Evolutionary conservation across 2,113 vertebrate genomes (phyloP), one percentile per base, ranked within the genome.

Genomic region (Sardina pilchardus): DNA sequence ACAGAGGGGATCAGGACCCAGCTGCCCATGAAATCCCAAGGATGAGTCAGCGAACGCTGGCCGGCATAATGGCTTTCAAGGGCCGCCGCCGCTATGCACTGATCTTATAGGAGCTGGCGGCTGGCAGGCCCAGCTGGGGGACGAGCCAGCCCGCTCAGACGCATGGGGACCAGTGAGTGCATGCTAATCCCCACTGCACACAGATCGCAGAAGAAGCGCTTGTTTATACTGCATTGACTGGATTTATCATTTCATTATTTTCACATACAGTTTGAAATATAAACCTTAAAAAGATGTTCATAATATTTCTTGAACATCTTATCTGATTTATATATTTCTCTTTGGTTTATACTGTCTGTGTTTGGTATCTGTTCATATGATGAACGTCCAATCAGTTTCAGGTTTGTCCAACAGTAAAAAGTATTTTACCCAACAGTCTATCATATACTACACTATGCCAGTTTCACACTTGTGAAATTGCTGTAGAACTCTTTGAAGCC

Each of bases 1-100:
- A 83, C 43, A 88, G 86, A 78, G 86, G 85, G 87, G 87, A 86
- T 90, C 89, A 90, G 87, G 83, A 86, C 86, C 84, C 89, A 90
- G 87, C 87, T 88, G 88, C 83, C 89, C 89, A 88, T 90, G 89
- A 90, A 90, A 90, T 90, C 87, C 88, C 71, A 87, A 84, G 67
- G 89, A 90, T 90, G 89, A 90, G 80, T 90, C 89, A 90, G 89
- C 87, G 85, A 90, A 88, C 71, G 12, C 86, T 86, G 83, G 84
- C 30, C 44, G 82, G 87, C 53, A 59, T 82, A 88, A 63, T 59
- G 82, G 85, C 88, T 86, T 83, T 85, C 86, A 81, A 67, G 88
- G 50, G 82, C 83, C 83, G 21, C 17, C 67, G 84, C 6, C 67
- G 39, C 39, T 36, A 86, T 59, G 82, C 50, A 43, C 63, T 67